A percentile compares a stretch with the other conserved stretches of the same genome.
phyloP scores from a whole-genome alignment of 2,113 vertebrate genomes.

The Macroglossus sobrinus region DNA sequence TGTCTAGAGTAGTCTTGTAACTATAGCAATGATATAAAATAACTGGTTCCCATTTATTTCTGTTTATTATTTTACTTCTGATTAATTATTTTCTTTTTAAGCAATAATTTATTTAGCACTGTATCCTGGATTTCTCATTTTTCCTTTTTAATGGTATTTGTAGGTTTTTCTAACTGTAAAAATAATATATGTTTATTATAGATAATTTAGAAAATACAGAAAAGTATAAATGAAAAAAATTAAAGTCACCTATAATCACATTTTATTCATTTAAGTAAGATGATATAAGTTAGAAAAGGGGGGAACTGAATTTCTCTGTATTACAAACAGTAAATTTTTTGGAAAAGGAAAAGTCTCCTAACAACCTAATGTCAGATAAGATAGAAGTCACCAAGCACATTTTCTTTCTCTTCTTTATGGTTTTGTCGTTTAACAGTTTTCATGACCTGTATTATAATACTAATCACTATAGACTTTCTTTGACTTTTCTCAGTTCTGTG shows the following conservation, averaged over 20 bases:
- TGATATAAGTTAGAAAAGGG: background rate
- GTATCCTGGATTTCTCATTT: background rate
- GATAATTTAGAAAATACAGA: slow-evolving; percentile 30
- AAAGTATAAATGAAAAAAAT: slow-evolving; percentile 50
- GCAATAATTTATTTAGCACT: slow-evolving; percentile 23
- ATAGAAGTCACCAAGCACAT: background rate
- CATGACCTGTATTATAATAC: background rate
- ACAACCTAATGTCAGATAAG: background rate
- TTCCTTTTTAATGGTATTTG: slow-evolving; percentile 17
- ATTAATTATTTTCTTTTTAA: slow-evolving; percentile 49
- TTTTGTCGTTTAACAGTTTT: slow-evolving; percentile 18
- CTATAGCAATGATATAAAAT: background rate
- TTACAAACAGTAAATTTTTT: background rate
- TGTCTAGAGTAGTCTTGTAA: background rate
- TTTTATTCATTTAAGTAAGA: slow-evolving; percentile 46
- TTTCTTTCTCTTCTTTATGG: background rate
- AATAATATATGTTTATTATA: slow-evolving; percentile 13
- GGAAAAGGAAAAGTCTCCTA: background rate
- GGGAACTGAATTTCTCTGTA: background rate
- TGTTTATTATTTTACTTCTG: slow-evolving; percentile 38
- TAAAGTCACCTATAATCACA: slow-evolving; percentile 28
- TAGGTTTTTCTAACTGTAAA: slow-evolving; percentile 31
- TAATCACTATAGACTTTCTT: background rate
- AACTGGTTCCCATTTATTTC: background rate
- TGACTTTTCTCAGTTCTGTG: background rate